phyloP scores from a whole-genome alignment of 37 sponge, comb jelly and placozoan genomes.

The Mnemiopsis leidyi region DNA sequence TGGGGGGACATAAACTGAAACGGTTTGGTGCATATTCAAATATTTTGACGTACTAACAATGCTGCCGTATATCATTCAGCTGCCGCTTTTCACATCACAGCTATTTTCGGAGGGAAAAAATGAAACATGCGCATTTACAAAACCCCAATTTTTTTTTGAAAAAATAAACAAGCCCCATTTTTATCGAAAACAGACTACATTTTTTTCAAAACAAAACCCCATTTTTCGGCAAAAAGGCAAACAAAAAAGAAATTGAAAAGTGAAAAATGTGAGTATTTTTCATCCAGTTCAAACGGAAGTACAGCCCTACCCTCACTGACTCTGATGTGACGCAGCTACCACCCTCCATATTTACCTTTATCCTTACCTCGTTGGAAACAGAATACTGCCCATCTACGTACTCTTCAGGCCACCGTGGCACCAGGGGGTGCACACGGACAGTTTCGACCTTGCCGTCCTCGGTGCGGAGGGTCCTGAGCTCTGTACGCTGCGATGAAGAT shows the following conservation, averaged over 20 bases:
- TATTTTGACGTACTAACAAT: no score
- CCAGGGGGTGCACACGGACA: conserved; percentile 24
- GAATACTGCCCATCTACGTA: conserved; percentile 47
- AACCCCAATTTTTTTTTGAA: neutral
- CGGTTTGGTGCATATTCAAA: neutral
- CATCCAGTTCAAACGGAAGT: neutral
- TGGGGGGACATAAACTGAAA: conserved; percentile 4
- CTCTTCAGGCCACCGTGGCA: conserved; percentile 40
- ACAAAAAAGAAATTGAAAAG: neutral
- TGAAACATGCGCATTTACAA: neutral
- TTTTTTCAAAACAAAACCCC: neutral
- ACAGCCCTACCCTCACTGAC: neutral
- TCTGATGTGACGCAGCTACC: neutral
- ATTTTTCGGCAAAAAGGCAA: neutral
- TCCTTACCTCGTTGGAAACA: conserved; percentile 40
- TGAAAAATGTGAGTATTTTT: neutral
- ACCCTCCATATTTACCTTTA: neutral
- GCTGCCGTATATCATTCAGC: no score
- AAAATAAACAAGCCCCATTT: neutral
- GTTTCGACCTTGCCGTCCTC: conserved; percentile 56
- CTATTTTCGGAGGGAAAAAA: neutral
- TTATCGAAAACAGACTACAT: neutral
- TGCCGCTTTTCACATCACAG: neutral
- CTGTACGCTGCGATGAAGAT: neutral
- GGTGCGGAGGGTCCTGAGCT: conserved; percentile 33